Percentiles rank a stretch among this genome's conserved stretches.
phyloP scores from a whole-genome alignment of 2,113 vertebrate species.

The Plotosus lineatus region DNA sequence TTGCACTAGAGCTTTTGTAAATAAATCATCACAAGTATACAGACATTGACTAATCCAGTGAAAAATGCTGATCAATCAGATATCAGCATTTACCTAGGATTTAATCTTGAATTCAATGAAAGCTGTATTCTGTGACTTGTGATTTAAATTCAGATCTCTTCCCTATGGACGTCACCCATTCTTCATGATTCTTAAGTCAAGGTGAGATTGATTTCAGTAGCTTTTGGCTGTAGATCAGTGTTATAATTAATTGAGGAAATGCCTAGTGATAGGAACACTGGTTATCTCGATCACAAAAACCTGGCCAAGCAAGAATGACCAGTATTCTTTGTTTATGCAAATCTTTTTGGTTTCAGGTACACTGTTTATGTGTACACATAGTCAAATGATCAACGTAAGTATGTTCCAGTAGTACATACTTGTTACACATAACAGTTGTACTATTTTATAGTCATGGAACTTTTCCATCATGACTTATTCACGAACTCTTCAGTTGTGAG shows the following conservation, averaged over 20 bases:
- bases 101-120: no score
- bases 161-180: no score
- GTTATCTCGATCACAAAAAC: neutral
- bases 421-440: no score
- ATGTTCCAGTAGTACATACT: neutral
- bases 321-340: conserved; percentile 10
- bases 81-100: no score
- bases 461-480: neutral
- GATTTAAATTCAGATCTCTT: no score
- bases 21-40: neutral
- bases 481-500: neutral
- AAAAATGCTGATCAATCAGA: neutral
- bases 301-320: neutral
- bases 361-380: neutral
- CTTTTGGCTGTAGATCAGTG: no score
- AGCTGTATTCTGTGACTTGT: no score
- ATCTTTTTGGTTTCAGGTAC: neutral
- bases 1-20: neutral
- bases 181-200: no score
- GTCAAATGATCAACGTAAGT: neutral
- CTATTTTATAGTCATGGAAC: neutral
- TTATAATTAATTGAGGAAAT: neutral
- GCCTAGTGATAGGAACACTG: neutral
- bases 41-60: neutral
- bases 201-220: no score